These are phyloP conservation scores for Brachionus asplanchnoidis DNA, from an alignment of 1,140 invertebrate species.

Conservation along the genomic window DNA sequence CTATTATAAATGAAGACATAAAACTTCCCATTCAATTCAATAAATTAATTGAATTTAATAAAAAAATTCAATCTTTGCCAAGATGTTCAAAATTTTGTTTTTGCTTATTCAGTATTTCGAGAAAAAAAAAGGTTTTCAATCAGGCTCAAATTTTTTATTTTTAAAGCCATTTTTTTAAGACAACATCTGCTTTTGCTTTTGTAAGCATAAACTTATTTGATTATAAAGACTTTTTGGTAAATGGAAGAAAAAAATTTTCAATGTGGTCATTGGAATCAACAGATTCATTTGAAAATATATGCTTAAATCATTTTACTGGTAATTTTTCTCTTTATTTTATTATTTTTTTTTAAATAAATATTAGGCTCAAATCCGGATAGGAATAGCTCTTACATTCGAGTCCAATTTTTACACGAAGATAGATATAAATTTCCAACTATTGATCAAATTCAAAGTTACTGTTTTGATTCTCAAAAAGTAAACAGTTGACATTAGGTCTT, in stretches of 20 bases:
- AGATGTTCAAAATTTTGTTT: slow-evolving; percentile 47
- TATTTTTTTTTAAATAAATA: background rate
- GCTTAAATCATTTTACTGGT: background rate
- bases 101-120: slow-evolving; percentile 42
- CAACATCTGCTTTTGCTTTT: slow-evolving; percentile 62
- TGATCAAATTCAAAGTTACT: background rate
- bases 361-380: background rate
- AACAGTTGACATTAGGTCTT: background rate
- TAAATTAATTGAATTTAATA: slow-evolving; percentile 1
- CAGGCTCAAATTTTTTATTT: background rate
- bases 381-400: background rate
- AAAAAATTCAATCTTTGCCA: slow-evolving; percentile 49
- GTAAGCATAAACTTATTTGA: slow-evolving; percentile 89
- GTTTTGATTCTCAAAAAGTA: background rate
- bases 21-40: background rate
- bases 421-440: background rate
- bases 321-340: background rate
- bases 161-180: slow-evolving; percentile 65
- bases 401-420: background rate
- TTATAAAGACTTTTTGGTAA: slow-evolving; percentile 77
- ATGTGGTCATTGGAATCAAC: slow-evolving; percentile 71
- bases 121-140: slow-evolving; percentile 45
- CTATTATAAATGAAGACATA: background rate
- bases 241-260: slow-evolving; percentile 76
- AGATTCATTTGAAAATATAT: slow-evolving; percentile 9